These are phyloP conservation scores for Baryphthengus martii DNA, from an alignment of 2,113 vertebrate genomes.

Conservation along the genomic window DNA sequence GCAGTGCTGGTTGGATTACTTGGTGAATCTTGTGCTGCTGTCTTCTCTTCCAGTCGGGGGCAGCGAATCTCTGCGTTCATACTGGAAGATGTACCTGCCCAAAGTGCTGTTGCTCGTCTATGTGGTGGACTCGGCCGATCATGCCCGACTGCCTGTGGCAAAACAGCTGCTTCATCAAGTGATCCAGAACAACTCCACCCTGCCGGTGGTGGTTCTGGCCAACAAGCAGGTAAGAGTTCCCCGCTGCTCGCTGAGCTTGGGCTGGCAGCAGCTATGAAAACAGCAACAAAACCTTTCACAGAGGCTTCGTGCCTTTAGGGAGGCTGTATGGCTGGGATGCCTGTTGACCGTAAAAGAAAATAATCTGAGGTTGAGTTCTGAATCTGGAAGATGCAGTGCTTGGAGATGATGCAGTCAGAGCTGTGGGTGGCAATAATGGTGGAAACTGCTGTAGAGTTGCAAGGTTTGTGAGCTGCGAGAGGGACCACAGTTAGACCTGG, in stretches of 20 bases:
- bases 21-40: not conserved
- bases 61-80: constrained; percentile 80
- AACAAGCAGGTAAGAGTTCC: constrained; percentile 90
- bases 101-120: constrained; percentile 85
- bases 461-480: not conserved
- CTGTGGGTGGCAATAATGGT: not conserved
- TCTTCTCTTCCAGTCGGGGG: constrained; percentile 84
- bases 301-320: not conserved
- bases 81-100: constrained; percentile 85
- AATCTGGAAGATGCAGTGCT: not conserved
- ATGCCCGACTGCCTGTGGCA: constrained; percentile 79
- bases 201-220: constrained; percentile 90
- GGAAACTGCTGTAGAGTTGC: not conserved
- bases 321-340: not conserved
- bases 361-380: not conserved
- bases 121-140: constrained; percentile 87
- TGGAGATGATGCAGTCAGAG: not conserved
- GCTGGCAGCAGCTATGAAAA: not conserved
- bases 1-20: not conserved
- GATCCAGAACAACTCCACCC: constrained; percentile 71
- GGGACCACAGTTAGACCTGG: not conserved
- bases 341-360: not conserved
- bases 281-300: not conserved
- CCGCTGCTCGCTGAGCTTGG: not conserved
- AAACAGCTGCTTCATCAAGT: constrained; percentile 85